Percentiles rank a stretch among this genome's conserved stretches.
Evolutionary conservation across 2,797 vertebrate species (phyloP).

Genomic region (Columba guinea): DNA sequence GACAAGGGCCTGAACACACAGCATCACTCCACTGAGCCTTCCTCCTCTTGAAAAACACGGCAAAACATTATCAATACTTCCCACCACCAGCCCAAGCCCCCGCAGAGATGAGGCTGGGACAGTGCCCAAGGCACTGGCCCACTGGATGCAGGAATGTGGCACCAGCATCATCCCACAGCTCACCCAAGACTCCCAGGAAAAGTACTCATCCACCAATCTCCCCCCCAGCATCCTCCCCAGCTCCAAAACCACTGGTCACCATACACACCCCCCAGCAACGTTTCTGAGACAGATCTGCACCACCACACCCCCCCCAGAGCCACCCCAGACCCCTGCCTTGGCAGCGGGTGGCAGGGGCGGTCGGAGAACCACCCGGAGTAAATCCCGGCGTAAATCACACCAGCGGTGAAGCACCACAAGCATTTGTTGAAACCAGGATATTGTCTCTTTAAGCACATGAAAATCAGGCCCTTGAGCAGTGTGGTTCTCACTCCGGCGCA

Average conservation of each 20-base stretch:
- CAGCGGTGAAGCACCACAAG: conserved; percentile 42
- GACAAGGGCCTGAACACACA: rapidly evolving
- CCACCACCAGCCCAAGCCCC: rapidly evolving
- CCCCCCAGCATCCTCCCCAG: not conserved
- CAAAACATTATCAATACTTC: rapidly evolving
- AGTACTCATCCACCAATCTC: rapidly evolving
- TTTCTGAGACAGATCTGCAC: rapidly evolving
- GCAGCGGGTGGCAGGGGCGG: not conserved
- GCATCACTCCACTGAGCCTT: rapidly evolving
- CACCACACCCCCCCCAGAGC: not conserved
- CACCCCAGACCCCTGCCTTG: not conserved
- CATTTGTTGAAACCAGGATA: conserved; percentile 82
- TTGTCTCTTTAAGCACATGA: conserved; percentile 89
- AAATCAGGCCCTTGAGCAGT: conserved; percentile 89
- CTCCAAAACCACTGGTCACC: not conserved
- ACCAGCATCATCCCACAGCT: not conserved
- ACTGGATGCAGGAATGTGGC: rapidly evolving
- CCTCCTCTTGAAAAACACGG: not conserved
- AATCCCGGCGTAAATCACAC: conserved; percentile 11
- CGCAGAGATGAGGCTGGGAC: rapidly evolving
- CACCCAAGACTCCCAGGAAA: rapidly evolving
- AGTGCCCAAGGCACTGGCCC: rapidly evolving
- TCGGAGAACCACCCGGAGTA: not conserved
- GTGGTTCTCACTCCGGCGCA: conserved; percentile 86
- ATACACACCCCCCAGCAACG: rapidly evolving